Evolutionary conservation across 2,888 invertebrate genomes (phyloP), one percentile per base, ranked within the genome.

Genomic region (Drosophila leonis): DNA sequence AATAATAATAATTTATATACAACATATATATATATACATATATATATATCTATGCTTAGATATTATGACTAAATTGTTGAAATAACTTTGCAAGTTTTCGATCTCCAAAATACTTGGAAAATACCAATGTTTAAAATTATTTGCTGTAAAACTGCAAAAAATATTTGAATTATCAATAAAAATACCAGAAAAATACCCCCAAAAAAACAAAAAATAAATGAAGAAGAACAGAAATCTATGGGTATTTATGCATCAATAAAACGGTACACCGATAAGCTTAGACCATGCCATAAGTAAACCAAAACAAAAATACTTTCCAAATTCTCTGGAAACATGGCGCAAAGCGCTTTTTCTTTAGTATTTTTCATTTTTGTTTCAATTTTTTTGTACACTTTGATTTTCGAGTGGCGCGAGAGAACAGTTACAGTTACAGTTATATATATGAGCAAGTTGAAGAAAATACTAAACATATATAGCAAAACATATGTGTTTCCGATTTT

Each of bases 401-500:
- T 37, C 27, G 8, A 37, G n/a, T 27, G 27, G 27, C 52, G 39
- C 31, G n/a, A 51, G 48, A 51, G 42, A 78, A 77, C 29, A 57
- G 48, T 48, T 52, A 51, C 49, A n/a, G n/a, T n/a, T n/a, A n/a
- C n/a, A n/a, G n/a, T n/a, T n/a, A n/a, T n/a, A n/a, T n/a, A n/a
- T n/a, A n/a, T 55, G 35, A 65, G 13, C 1, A 41, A 35, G 35
- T 35, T 57, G 55, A 67, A 65, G 64, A 65, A 69, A 86, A 70
- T 71, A 75, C 72, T 80, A 72, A 83, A 64, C 64, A 71, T 80
- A 72, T 80, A 72, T 49, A 12, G 18, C 49, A 18, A 18, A 37
- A 52, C 72, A 68, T 75, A 83, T 89, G 84, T 88, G 84, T 84
- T 84, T 84, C 84, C 85, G 70, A 84, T 79, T 90, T 75, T 90